A percentile compares a stretch with the other conserved stretches of the same genome.
Evolutionary conservation across 2,888 invertebrate genomes (phyloP).

Genomic region (Taenaris catops): DNA sequence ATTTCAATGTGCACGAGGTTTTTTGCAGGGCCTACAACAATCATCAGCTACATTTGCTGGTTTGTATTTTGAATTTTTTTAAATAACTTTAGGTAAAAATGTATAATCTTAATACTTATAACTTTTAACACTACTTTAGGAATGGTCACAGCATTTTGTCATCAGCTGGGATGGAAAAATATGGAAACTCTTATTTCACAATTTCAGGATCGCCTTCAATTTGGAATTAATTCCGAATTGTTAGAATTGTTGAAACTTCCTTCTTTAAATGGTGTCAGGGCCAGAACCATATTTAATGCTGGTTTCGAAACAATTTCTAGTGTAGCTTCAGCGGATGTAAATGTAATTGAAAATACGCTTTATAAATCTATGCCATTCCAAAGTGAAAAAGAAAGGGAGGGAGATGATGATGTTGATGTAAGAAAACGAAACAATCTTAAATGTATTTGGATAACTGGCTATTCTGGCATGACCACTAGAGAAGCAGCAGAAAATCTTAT

Average conservation of each 20-base stretch:
- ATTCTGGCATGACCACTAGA: constrained; percentile 87
- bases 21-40: constrained; percentile 96
- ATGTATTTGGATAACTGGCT: constrained; percentile 89
- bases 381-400: constrained; percentile 86
- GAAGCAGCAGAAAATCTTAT: constrained; percentile 91
- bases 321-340: constrained; percentile 86
- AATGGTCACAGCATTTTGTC: constrained; percentile 98
- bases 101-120: background rate
- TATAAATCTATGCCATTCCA: constrained; percentile 91
- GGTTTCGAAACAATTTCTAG: constrained; percentile 89
- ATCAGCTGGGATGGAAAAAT: constrained; percentile 94
- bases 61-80: constrained; percentile 71
- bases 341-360: constrained; percentile 87
- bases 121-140: constrained; percentile 77
- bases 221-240: constrained; percentile 95
- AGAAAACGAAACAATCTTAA: constrained; percentile 84
- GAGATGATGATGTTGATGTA: constrained; percentile 83
- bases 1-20: constrained; percentile 92
- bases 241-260: constrained; percentile 94
- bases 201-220: constrained; percentile 96
- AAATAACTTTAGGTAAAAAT: too few species aligned
- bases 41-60: constrained; percentile 97
- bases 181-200: constrained; percentile 93
- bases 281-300: constrained; percentile 89
- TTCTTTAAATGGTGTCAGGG: constrained; percentile 90